phyloP scores from a whole-genome alignment of 2,888 invertebrate genomes.

The Eupithecia insigniata region DNA sequence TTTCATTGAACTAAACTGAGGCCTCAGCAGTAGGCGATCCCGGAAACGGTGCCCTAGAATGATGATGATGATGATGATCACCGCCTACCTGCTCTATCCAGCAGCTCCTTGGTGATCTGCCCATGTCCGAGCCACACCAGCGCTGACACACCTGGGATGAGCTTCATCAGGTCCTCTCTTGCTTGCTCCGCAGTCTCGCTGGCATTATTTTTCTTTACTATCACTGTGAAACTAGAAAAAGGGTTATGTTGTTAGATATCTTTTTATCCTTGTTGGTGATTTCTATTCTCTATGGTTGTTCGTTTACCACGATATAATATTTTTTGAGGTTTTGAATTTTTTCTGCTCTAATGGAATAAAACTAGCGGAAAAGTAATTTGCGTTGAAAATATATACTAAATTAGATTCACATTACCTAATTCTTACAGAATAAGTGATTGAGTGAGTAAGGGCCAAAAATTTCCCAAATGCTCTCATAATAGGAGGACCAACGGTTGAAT shows the following conservation, averaged over 20 bases:
- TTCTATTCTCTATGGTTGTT: no score
- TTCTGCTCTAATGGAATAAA: no score
- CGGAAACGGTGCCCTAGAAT: neutral
- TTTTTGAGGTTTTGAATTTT: no score
- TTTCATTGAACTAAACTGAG: neutral
- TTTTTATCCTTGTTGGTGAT: no score
- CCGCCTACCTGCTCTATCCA: slow-evolving; percentile 86
- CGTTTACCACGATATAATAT: no score
- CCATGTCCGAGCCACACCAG: slow-evolving; percentile 81
- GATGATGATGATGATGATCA: neutral
- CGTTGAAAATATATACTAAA: no score
- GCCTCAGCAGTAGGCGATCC: neutral
- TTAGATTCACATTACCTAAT: no score
- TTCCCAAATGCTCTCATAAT: no score
- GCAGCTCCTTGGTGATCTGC: slow-evolving; percentile 82
- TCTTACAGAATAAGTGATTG: no score
- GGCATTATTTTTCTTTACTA: slow-evolving; percentile 67
- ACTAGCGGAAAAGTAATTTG: no score
- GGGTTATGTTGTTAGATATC: neutral
- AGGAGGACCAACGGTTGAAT: no score
- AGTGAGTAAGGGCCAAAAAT: no score
- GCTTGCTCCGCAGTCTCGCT: slow-evolving; percentile 66
- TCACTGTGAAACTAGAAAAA: slow-evolving; percentile 71
- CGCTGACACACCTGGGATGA: slow-evolving; percentile 86
- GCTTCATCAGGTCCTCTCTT: slow-evolving; percentile 80